Conservation (phyloP, 2,888 invertebrate genomes). For the Ichneumoninae sp. region DNA sequence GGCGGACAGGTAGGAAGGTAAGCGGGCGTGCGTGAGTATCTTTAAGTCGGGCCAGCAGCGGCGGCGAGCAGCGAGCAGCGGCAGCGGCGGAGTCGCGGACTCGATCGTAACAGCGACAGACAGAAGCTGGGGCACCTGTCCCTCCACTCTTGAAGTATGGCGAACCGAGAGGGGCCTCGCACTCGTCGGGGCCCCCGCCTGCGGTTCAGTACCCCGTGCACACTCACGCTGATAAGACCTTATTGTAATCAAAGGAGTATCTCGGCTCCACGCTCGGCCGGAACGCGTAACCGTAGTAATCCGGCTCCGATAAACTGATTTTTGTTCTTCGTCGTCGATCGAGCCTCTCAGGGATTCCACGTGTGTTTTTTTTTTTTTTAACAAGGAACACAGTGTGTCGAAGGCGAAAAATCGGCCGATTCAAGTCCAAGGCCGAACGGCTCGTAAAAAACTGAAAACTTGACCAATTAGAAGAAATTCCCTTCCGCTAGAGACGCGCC, state of each 20-base stretch:
- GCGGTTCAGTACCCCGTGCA: slow-evolving; percentile 80
- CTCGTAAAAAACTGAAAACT: neutral
- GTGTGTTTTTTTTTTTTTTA: too few relatives aligned
- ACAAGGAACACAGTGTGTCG: neutral
- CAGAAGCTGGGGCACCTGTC: slow-evolving; percentile 79
- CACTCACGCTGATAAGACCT: slow-evolving; percentile 81
- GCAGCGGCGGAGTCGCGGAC: slow-evolving; percentile 37
- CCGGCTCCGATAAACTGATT: neutral
- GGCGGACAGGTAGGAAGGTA: slow-evolving; percentile 32
- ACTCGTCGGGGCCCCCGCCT: slow-evolving; percentile 72
- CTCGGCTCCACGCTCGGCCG: neutral
- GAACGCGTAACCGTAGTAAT: slow-evolving; percentile 7
- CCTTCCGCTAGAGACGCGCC: neutral
- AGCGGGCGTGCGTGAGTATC: slow-evolving; percentile 64
- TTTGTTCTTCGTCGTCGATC: neutral
- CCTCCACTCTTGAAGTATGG: slow-evolving; percentile 75
- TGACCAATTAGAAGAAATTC: neutral
- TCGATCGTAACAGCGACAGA: slow-evolving; percentile 70
- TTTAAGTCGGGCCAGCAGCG: slow-evolving; percentile 53
- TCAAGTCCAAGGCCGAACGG: neutral
- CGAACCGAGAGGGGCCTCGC: slow-evolving; percentile 75
- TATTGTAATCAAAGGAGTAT: slow-evolving; percentile 73
- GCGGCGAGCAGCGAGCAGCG: slow-evolving; percentile 54
- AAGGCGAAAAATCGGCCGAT: neutral
- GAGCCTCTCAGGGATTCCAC: neutral